These are phyloP conservation scores for Tachycineta bicolor DNA, from an alignment of 2,113 vertebrate genomes.

Conservation along the genomic window DNA sequence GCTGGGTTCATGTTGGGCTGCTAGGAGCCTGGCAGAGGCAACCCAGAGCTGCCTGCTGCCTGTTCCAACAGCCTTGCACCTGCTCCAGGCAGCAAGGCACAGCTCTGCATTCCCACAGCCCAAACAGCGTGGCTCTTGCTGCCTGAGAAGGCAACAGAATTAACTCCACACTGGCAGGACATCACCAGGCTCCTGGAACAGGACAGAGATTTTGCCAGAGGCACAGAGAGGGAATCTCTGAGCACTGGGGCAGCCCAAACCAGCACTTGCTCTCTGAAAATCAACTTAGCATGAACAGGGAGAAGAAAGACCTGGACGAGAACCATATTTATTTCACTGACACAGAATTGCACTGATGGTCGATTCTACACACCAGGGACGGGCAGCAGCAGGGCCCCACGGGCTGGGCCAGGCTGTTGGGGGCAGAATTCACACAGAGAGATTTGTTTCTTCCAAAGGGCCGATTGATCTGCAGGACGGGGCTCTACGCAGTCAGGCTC, in stretches of 20 bases:
- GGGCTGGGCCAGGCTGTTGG: neutral
- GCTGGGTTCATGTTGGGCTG: fast-evolving
- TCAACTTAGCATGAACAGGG: fast-evolving
- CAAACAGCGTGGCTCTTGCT: neutral
- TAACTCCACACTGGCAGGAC: neutral
- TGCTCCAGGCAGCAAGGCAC: neutral
- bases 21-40: neutral
- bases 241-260: neutral
- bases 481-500: neutral
- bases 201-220: neutral
- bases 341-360: slow-evolving; percentile 65
- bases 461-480: neutral
- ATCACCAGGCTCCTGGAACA: neutral
- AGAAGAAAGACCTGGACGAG: slow-evolving; percentile 26
- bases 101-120: neutral
- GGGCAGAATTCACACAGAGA: slow-evolving; percentile 58
- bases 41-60: neutral
- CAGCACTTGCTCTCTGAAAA: neutral
- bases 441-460: slow-evolving; percentile 8
- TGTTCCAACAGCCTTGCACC: neutral
- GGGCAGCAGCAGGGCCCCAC: neutral
- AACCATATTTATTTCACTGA: slow-evolving; percentile 80
- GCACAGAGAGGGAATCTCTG: neutral
- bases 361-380: slow-evolving; percentile 19
- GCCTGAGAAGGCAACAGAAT: neutral